These are phyloP conservation scores for Drosophila lutescens DNA, from an alignment of 2,888 invertebrate species.

Conservation along the genomic window DNA sequence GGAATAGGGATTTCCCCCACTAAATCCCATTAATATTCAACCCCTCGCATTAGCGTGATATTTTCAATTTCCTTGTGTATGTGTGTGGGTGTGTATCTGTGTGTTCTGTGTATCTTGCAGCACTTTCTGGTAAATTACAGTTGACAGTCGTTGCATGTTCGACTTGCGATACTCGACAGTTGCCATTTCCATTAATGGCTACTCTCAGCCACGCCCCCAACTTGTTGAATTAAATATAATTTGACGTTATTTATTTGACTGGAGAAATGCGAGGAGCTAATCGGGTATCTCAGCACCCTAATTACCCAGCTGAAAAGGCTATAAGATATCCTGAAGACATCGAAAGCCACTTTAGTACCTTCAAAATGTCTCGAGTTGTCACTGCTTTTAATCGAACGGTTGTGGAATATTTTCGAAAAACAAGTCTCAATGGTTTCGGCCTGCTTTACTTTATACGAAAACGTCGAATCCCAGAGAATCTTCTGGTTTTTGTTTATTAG, in stretches of 20 bases:
- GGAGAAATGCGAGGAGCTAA: conserved; percentile 3
- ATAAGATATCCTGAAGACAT: conserved; percentile 7
- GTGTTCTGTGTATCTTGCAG: conserved; percentile 13
- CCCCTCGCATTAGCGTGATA: conserved; percentile 34
- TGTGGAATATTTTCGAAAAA: conserved; percentile 79
- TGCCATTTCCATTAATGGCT: conserved; percentile 53
- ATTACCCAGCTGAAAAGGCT: conserved; percentile 1
- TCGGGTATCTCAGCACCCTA: conserved; percentile 7
- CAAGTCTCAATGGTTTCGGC: conserved; percentile 81
- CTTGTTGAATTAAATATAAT: conserved; percentile 68
- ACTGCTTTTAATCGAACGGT: conserved; percentile 67
- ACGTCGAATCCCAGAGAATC: conserved; percentile 72
- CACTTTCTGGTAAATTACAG: conserved; percentile 28
- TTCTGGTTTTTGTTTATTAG: conserved; percentile 79
- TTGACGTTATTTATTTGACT: conserved; percentile 33
- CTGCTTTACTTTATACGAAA: conserved; percentile 71
- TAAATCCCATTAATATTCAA: conserved; percentile 28
- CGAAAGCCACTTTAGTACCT: not conserved
- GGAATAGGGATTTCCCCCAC: not conserved
- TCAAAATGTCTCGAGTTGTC: conserved; percentile 49
- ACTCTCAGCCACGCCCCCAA: conserved; percentile 40
- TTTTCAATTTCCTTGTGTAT: conserved; percentile 10
- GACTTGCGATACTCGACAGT: conserved; percentile 30
- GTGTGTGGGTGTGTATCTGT: not conserved
- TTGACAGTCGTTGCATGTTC: conserved; percentile 61